phyloP scores from a whole-genome alignment of 1,140 invertebrate species.

The Glomeris maerens region DNA sequence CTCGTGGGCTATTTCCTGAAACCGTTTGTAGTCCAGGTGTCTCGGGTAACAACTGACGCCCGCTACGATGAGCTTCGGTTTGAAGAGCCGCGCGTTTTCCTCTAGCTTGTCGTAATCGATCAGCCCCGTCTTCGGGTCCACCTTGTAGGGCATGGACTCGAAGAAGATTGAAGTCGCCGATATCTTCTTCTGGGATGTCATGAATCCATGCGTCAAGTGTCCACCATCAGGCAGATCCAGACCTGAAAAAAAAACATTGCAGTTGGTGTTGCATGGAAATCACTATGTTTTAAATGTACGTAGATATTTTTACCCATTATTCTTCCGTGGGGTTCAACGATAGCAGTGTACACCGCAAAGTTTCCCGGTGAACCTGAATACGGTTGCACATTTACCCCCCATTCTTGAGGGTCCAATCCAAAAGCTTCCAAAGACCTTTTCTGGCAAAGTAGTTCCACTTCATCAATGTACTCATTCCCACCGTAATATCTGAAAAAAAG shows the following conservation, averaged over 20 bases:
- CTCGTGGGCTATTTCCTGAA: constrained; percentile 74
- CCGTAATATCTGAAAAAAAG: constrained; percentile 70
- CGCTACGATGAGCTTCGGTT: constrained; percentile 86
- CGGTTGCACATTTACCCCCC: constrained; percentile 97
- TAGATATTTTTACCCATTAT: constrained; percentile 64
- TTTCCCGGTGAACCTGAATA: constrained; percentile 95
- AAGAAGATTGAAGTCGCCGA: constrained; percentile 97
- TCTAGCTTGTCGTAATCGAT: constrained; percentile 88
- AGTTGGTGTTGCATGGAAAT: neutral
- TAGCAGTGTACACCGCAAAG: constrained; percentile 83
- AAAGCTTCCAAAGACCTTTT: constrained; percentile 72
- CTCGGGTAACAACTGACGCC: constrained; percentile 66
- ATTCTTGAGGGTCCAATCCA: constrained; percentile 62
- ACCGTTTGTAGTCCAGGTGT: constrained; percentile 72
- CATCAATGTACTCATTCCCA: constrained; percentile 91
- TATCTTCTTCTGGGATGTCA: constrained; percentile 78
- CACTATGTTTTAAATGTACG: constrained; percentile 1
- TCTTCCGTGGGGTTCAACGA: constrained; percentile 77
- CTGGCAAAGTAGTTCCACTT: constrained; percentile 80
- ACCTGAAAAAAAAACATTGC: constrained; percentile 24
- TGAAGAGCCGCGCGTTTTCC: constrained; percentile 68
- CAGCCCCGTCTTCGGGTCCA: constrained; percentile 63
- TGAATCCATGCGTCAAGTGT: constrained; percentile 89
- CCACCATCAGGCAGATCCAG: constrained; percentile 92
- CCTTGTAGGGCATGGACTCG: constrained; percentile 96